Base-by-base conservation (phyloP, 2,797 vertebrate species). In the Halcyon smyrnensis region DNA sequence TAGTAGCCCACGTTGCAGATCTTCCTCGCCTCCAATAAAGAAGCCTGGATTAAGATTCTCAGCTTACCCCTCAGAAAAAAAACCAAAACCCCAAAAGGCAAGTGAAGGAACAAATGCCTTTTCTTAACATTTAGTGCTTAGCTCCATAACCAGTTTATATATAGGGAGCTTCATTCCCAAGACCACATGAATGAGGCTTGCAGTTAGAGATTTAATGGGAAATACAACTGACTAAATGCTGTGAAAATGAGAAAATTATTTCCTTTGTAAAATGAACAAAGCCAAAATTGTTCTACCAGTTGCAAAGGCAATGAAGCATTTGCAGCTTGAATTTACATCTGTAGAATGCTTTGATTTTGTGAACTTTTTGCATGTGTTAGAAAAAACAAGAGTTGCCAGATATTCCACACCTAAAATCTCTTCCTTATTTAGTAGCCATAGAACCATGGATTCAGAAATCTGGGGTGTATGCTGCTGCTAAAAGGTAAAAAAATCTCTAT, bases 301-400 rank as follows among this genome's bases (percentile, higher is more conserved):
- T 95, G 68, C 80, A 91, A 90, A 78, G 54, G 69, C 88, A 90
- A 69, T 37, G 50, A 84, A 90, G n/a, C 71, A 90, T 81, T 86
- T 90, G 62, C 67, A 90, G 50, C 65, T 78, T 84, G 50, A 94
- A 75, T 96, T 89, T 84, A 65, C 34, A 88, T 28, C 28, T 50
- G 71, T 8, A 37, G 65, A 94, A 82, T 45, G 63, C 76, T 95
- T 76, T 65, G 32, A 85, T 64, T 93, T 45, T 34, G 50, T 37
- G 3, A 89, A 68, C 23, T 32, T 68, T 65, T 11, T 84, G 28
- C 45, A 74, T 34, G 19, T 46, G 24, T 69, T 92, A 85, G n/a
- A 80, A 85, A 91, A 50, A 93, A 25, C 53, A 82, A 20, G 28
- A 85, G 11, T 60, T 84, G 36, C 48, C 75, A 85, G 45, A 68